A percentile compares a stretch with the other conserved stretches of the same genome.
Conservation (phyloP, 2,888 invertebrate genomes). For the Pinctada fucata region DNA sequence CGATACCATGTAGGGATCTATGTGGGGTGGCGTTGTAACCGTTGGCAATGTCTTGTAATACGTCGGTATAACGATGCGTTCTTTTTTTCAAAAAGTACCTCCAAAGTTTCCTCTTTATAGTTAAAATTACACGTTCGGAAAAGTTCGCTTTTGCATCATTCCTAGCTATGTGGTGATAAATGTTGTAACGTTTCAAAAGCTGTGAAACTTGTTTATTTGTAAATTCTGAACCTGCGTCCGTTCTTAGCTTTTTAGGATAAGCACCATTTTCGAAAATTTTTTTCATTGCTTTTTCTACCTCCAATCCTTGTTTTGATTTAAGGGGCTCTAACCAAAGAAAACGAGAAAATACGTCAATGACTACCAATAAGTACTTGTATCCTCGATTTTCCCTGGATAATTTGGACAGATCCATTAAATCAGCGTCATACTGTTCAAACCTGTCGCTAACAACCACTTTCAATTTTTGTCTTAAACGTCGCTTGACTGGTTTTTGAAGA, state of each 20-base stretch:
- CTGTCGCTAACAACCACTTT: slow-evolving; percentile 27
- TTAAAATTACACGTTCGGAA: no score
- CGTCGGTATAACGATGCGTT: no score
- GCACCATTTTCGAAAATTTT: slow-evolving; percentile 19
- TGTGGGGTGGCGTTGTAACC: no score
- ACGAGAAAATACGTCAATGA: slow-evolving; percentile 31
- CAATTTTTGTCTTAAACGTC: slow-evolving; percentile 22
- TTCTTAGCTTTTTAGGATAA: slow-evolving; percentile 14
- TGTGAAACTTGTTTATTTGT: neutral
- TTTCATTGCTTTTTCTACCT: slow-evolving; percentile 24
- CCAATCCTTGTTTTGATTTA: slow-evolving; percentile 20
- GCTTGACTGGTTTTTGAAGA: slow-evolving; percentile 17
- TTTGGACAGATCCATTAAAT: slow-evolving; percentile 17
- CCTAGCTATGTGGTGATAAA: no score
- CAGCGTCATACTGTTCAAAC: slow-evolving; percentile 21
- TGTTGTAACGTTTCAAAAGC: no score
- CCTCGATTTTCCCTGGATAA: slow-evolving; percentile 14
- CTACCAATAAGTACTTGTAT: slow-evolving; percentile 18
- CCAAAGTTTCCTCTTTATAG: no score
- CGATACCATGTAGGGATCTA: no score
- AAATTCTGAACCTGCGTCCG: slow-evolving; percentile 24
- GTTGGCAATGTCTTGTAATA: no score
- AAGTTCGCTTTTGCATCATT: no score
- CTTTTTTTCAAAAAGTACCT: no score
- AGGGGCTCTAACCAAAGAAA: slow-evolving; percentile 23